A percentile compares a stretch with the other conserved stretches of the same genome.
Conservation (phyloP, 2,113 vertebrate genomes). For the Accipiter virgatus region DNA sequence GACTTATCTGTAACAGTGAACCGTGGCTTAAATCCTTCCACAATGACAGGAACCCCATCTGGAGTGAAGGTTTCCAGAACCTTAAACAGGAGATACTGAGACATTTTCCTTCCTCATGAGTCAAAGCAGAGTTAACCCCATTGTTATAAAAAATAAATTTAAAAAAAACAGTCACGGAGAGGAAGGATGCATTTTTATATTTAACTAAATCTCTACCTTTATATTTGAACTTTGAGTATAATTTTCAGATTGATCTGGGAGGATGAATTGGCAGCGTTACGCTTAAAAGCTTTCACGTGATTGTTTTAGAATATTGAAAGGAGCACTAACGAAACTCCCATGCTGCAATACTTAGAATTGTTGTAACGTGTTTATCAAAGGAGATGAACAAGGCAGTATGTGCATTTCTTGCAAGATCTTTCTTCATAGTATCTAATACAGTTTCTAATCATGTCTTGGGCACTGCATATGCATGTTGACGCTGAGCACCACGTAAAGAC, state of each 20-base stretch:
- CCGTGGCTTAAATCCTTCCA: constrained; percentile 40
- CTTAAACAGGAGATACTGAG: constrained; percentile 40
- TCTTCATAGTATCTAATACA: background rate
- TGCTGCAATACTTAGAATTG: background rate
- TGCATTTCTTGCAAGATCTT: background rate
- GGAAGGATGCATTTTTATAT: constrained; percentile 18
- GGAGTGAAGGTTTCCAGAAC: constrained; percentile 69
- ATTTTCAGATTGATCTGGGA: background rate
- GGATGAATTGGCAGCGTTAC: background rate
- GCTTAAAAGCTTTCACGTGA: background rate
- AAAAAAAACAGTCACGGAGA: background rate
- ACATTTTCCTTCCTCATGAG: constrained; percentile 52
- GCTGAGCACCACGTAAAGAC: background rate
- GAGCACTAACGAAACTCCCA: background rate
- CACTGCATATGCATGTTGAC: background rate
- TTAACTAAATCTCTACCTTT: constrained; percentile 3
- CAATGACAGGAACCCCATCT: constrained; percentile 67
- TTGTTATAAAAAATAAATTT: background rate
- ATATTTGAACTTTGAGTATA: background rate
- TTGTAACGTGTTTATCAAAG: background rate
- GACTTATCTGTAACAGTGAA: constrained; percentile 58
- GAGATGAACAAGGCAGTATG: background rate
- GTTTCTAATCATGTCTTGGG: background rate
- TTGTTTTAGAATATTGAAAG: background rate
- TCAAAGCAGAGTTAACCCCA: constrained; percentile 51